phyloP scores from a whole-genome alignment of 2,888 invertebrate species.

The Hermodice carunculata region DNA sequence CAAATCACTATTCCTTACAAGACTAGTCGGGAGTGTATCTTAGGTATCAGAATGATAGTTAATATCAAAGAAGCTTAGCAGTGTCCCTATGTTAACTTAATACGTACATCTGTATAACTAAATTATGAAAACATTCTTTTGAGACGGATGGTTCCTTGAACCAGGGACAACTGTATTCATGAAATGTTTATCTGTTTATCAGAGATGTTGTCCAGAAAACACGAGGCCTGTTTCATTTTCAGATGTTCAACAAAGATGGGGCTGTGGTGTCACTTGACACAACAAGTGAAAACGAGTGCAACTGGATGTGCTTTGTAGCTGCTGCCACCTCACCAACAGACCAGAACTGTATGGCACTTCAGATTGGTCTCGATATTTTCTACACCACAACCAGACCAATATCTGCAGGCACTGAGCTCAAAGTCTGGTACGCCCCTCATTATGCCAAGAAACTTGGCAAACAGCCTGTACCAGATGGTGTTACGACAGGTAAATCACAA shows the following conservation, averaged over 20 bases:
- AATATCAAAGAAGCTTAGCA: no score
- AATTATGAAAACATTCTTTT: no score
- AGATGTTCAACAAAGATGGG: conserved; percentile 71
- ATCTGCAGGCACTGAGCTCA: conserved; percentile 71
- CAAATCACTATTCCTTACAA: no score
- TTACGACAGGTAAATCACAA: conserved; percentile 50
- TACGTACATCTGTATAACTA: no score
- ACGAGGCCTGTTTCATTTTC: conserved; percentile 34
- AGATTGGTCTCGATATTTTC: conserved; percentile 67
- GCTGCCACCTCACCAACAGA: conserved; percentile 71
- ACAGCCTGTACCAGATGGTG: conserved; percentile 51
- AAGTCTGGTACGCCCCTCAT: conserved; percentile 76
- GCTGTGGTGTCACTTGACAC: conserved; percentile 73
- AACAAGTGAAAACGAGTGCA: conserved; percentile 74
- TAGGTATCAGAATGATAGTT: no score
- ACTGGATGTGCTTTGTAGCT: conserved; percentile 76
- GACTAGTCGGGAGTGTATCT: no score
- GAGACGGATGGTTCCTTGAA: no score
- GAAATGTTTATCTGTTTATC: no score
- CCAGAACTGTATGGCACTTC: conserved; percentile 76
- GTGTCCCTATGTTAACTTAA: no score
- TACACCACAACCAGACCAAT: conserved; percentile 70
- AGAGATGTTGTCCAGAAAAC: no score
- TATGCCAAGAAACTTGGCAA: conserved; percentile 74
- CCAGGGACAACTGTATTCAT: no score